Evolutionary conservation across 2,888 invertebrate species (phyloP), one percentile per base, ranked within the genome.

Genomic region (Hydraecia micacea): DNA sequence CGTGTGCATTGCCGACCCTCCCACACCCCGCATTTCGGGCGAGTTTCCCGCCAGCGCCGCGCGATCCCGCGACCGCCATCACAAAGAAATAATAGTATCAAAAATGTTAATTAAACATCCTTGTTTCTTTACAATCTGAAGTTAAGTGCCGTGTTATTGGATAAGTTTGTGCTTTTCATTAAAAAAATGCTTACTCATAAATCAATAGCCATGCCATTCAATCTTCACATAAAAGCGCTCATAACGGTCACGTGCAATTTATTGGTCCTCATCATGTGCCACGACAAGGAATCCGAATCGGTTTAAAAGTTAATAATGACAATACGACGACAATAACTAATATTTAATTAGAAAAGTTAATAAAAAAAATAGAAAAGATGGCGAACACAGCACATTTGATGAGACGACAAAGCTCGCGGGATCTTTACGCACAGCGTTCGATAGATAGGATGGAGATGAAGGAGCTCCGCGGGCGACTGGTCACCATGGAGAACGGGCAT

Each of bases 351-450:
- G 62, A 67, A 66, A 77, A 42, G 65, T 71, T 65, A 75, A 79
- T 77, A 81, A 88, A 88, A 89, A 89, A 77, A 86, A 87, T 81
- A 87, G n/a, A 87, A 96, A 52, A 95, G 91, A 99, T 99, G 99
- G 99, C 99, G 92, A 99, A 99, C 95, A 98, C 99, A 89, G 98
- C 98, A 77, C 99, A 99, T 95, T 97, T 99, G 93, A 98, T 99
- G 92, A 97, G 99, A 88, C 97, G 99, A 77, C 99, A 99, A 95
- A 99, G 99, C 94, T 99, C 99, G 79, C 97, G 98, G 88, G 99
- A 99, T 92, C 97, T 98, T 69, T 98, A 98, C 92, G 97, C 97
- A 25, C 98, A 98, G 94, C 97, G 98, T 85, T 98, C 98, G 73
- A 95, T 99, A 90, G 99, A 99, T 93, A 98, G 98, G 71, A 97